Percentiles rank a stretch among this genome's conserved stretches.
phyloP scores from a whole-genome alignment of 64 coral and sea anemone genomes.

The Hydrozoanthus tunicans region DNA sequence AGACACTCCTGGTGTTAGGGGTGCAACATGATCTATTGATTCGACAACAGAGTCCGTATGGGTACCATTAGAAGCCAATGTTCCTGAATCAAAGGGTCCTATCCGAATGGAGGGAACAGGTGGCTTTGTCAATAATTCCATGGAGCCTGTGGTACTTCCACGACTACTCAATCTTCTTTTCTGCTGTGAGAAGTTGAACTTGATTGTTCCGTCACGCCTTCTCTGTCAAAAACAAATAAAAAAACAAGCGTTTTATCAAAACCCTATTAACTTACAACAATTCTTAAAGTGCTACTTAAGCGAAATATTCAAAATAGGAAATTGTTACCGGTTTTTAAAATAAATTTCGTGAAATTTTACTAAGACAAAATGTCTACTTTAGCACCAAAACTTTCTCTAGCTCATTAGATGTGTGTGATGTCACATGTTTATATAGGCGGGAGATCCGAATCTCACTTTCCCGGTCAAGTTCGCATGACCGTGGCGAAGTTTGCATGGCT shows the following conservation, averaged over 20 bases:
- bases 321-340: no score
- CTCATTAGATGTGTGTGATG: no score
- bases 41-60: slow-evolving; percentile 24
- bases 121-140: slow-evolving; percentile 37
- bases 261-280: background rate
- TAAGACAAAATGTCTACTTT: no score
- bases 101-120: background rate
- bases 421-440: no score
- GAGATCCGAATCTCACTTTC: no score
- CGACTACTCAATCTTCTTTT: slow-evolving; percentile 58
- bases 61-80: slow-evolving; percentile 47
- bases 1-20: slow-evolving; percentile 62
- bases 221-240: slow-evolving; percentile 20
- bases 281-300: no score
- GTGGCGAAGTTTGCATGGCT: no score
- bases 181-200: slow-evolving; percentile 78
- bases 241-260: background rate
- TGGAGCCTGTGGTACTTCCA: slow-evolving; percentile 64
- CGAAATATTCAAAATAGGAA: no score
- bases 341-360: no score
- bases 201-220: slow-evolving; percentile 65
- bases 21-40: slow-evolving; percentile 18
- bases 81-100: background rate
- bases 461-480: no score
- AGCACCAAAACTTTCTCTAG: no score